phyloP scores from a whole-genome alignment of 30 jellyfish, hydroid and myxozoan species.

The Nemopilema nomurai region DNA sequence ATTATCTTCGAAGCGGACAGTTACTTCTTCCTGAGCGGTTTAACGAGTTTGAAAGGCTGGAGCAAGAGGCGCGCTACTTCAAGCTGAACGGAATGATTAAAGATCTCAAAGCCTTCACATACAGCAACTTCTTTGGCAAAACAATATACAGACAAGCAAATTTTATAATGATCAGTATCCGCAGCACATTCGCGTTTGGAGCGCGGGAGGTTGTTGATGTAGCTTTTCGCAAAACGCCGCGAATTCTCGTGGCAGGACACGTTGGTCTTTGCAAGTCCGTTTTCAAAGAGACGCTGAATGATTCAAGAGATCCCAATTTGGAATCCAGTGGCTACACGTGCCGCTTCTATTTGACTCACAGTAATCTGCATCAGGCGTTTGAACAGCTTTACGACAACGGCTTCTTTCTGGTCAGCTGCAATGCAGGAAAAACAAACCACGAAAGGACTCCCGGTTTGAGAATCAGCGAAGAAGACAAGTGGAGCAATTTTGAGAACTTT shows the following conservation, averaged over 20 bases:
- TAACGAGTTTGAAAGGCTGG: conserved; percentile 49
- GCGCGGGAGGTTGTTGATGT: conserved; percentile 57
- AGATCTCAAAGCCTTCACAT: conserved; percentile 10
- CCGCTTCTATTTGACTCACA: conserved; percentile 41
- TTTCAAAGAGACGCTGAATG: conserved; percentile 51
- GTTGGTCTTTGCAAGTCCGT: conserved; percentile 43
- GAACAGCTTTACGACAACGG: conserved; percentile 43
- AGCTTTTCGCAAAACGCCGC: conserved; percentile 64
- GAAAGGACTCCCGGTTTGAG: conserved; percentile 5
- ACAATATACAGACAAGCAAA: conserved; percentile 5
- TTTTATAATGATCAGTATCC: conserved; percentile 22
- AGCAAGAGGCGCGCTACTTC: conserved; percentile 56
- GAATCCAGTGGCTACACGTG: conserved; percentile 53
- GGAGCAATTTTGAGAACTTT: conserved; percentile 56
- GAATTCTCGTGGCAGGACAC: conserved; percentile 64
- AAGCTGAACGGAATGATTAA: conserved; percentile 33
- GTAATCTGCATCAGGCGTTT: conserved; percentile 52
- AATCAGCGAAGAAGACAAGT: conserved; percentile 39
- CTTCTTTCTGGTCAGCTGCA: conserved; percentile 44
- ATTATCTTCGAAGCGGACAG: conserved; percentile 51
- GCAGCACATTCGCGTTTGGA: conserved; percentile 52
- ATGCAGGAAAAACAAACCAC: conserved; percentile 58
- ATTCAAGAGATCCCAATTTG: conserved; percentile 40
- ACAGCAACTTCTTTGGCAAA: background rate
- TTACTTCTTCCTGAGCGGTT: conserved; percentile 48